phyloP scores from a whole-genome alignment of 1,140 invertebrate genomes.

The Trichoplusia ni region DNA sequence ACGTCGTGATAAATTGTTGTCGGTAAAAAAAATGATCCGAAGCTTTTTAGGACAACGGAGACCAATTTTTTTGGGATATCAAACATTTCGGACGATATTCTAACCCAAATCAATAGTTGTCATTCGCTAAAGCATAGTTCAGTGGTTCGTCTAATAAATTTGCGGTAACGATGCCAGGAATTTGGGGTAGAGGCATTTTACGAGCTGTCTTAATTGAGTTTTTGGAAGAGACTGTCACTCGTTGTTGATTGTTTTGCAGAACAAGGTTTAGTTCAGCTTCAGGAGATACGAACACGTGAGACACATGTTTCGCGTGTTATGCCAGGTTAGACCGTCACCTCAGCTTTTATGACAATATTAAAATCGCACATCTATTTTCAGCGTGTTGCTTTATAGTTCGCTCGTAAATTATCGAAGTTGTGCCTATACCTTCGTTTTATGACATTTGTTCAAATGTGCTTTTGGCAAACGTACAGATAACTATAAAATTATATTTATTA shows the following conservation, averaged over 20 bases:
- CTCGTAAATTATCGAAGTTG: conserved; percentile 41
- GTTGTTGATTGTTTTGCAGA: conserved; percentile 23
- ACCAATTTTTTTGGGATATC: not conserved
- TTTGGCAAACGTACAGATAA: conserved; percentile 26
- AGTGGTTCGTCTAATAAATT: conserved; percentile 44
- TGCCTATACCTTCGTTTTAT: conserved; percentile 22
- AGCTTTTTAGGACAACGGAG: not conserved
- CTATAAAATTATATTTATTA: conserved; percentile 21
- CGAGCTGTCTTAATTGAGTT: conserved; percentile 45
- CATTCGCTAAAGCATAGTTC: conserved; percentile 18
- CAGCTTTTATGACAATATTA: conserved; percentile 39
- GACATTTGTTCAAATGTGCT: conserved; percentile 27
- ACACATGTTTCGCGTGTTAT: not conserved
- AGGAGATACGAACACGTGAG: not conserved
- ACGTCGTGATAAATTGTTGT: conserved; percentile 48
- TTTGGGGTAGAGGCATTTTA: conserved; percentile 34
- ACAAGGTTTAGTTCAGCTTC: not conserved
- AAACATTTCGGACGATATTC: not conserved
- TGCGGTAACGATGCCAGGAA: conserved; percentile 26
- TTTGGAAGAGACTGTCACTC: conserved; percentile 35
- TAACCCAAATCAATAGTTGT: conserved; percentile 13
- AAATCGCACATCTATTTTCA: conserved; percentile 44
- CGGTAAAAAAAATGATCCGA: not conserved
- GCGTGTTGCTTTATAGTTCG: conserved; percentile 25
- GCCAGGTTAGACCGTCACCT: not conserved